These are phyloP conservation scores for Solea senegalensis DNA, from an alignment of 2,113 vertebrate genomes.

Conservation along the genomic window DNA sequence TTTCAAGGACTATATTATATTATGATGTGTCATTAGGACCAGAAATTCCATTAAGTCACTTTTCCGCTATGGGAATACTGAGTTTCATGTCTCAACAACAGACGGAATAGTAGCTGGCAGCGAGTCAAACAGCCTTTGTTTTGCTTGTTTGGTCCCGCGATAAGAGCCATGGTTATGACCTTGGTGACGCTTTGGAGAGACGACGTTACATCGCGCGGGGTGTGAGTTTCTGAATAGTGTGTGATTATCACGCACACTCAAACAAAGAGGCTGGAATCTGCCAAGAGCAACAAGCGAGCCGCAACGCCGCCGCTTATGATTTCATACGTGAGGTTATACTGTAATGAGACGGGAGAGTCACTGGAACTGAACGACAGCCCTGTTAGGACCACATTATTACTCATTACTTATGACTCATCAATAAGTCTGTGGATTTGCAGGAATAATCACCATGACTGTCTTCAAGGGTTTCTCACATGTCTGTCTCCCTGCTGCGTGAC, in stretches of 20 bases:
- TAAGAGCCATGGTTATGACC: conserved; percentile 73
- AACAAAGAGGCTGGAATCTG: conserved; percentile 48
- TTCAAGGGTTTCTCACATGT: background rate
- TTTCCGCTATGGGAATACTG: conserved; percentile 12
- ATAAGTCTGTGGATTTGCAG: background rate
- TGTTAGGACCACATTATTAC: background rate
- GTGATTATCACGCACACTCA: conserved; percentile 35
- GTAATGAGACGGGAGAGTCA: conserved; percentile 27
- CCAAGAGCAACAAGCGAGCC: conserved; percentile 45
- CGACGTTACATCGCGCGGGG: conserved; percentile 31
- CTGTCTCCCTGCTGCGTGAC: background rate
- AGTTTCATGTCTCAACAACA: conserved; percentile 33
- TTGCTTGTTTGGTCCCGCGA: conserved; percentile 53
- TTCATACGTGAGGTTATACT: conserved; percentile 14
- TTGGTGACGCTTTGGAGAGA: conserved; percentile 39
- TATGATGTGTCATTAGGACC: too few species aligned
- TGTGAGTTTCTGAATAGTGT: conserved; percentile 52
- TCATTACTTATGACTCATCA: conserved; percentile 11
- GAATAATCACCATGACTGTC: background rate
- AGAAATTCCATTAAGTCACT: conserved; percentile 17
- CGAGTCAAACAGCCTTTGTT: conserved; percentile 58
- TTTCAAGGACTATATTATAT: too few species aligned
- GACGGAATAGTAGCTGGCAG: conserved; percentile 52
- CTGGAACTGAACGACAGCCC: background rate
- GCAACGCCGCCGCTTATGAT: conserved; percentile 10